Evolutionary conservation across 2,888 invertebrate genomes (phyloP), one percentile per base, ranked within the genome.

Genomic region (Buathra laborator): DNA sequence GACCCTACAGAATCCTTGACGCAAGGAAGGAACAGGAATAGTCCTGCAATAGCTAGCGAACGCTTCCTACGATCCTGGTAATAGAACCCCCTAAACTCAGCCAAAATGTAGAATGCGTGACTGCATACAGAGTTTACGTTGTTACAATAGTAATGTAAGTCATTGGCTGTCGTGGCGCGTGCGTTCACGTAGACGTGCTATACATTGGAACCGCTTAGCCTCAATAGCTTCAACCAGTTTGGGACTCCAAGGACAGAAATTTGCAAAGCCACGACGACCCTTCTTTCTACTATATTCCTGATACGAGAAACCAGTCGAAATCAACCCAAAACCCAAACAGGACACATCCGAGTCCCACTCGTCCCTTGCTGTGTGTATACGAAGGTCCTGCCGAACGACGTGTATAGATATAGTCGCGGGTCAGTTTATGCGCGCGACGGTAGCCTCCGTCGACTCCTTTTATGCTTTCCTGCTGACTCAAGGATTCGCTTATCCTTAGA

Each of bases 401-500:
- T 53, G 16, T 53, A 43, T 67, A 29, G 32, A 32, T 29, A 53
- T 24, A 67, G 32, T 14, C 19, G 16, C 24, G 32, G 62, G 32
- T 70, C 53, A 75, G 80, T 53, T 68, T 16, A 75, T 74, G 68
- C 64, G 70, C 51, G 82, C 75, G 70, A 56, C 44, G 74, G 29
- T 72, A 67, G 83, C 68, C 67, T 76, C 84, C 85, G 88, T 86
- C 87, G 88, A 75, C 86, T 85, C 86, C 89, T 87, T 90, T 92
- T 86, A 91, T 93, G 89, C 87, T 92, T 86, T 86, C 93, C 92
- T 93, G 92, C 87, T 92, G 91, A 89, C 89, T 91, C 90, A 93
- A 92, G 93, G 93, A 93, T 91, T 92, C 92, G 89, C 86, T 89
- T 91, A 92, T 93, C 93, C 92, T 93, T 92, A 88, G 89, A 90